These are phyloP conservation scores for Augochlora pura DNA, from an alignment of 1,140 invertebrate genomes.

Conservation along the genomic window DNA sequence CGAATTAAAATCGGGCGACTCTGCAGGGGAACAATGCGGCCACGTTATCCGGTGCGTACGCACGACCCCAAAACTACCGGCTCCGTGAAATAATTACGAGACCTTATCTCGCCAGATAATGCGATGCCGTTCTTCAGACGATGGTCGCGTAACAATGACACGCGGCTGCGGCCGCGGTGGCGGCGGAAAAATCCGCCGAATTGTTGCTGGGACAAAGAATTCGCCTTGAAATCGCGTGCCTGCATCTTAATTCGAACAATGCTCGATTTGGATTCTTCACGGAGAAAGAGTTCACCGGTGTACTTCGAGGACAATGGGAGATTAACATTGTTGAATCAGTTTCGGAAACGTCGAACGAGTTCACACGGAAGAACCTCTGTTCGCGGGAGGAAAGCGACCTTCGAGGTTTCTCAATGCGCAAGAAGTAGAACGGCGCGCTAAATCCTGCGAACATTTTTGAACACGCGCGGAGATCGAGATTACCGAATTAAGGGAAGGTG, in stretches of 20 bases:
- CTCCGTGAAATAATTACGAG: slow-evolving; percentile 41
- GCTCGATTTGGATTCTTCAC: neutral
- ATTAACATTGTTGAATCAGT: neutral
- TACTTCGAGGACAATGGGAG: neutral
- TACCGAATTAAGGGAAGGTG: no score
- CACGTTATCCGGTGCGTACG: neutral
- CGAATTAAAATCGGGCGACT: slow-evolving; percentile 49
- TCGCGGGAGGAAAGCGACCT: no score
- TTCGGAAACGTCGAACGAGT: no score
- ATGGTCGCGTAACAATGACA: slow-evolving; percentile 4
- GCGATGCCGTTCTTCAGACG: neutral
- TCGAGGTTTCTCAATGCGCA: no score
- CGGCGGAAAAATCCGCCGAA: neutral
- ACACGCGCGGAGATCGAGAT: no score
- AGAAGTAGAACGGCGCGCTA: no score
- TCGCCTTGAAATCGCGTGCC: neutral
- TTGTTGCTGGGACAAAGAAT: neutral
- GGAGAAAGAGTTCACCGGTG: neutral
- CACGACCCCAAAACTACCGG: slow-evolving; percentile 26
- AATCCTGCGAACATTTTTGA: no score
- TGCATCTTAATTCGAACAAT: slow-evolving; percentile 4
- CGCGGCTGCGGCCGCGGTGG: neutral
- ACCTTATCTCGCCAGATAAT: slow-evolving; percentile 17
- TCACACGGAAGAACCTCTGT: no score
- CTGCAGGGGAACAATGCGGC: slow-evolving; percentile 37